Evolutionary conservation across 2,888 invertebrate genomes (phyloP), one percentile per base, ranked within the genome.

Genomic region (Athalia rosae): DNA sequence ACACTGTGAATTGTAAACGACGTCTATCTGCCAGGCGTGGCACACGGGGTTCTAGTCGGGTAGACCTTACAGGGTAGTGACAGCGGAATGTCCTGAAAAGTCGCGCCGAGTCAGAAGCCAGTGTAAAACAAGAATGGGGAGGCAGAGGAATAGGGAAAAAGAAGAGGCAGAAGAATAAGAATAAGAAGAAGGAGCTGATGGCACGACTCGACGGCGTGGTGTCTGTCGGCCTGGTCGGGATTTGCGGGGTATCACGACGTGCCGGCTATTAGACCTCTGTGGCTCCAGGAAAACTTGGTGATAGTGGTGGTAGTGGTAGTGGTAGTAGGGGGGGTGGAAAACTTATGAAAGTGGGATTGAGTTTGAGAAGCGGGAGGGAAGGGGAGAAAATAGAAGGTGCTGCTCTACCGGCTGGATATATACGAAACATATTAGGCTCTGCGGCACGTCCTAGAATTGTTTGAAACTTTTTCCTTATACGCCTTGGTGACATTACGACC

Each of bases 331-430:
- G 28, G 28, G 28, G 28, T 28, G 28, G 28, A 28, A 28, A 87
- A 88, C 86, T 88, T 86, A 87, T 86, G 85, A 85, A 87, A 88
- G 85, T 86, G 79, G 85, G 81, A 87, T 87, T 86, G 86, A 84
- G 81, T 83, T 84, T 81, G 84, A 84, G 80, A 80, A 82, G 77
- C 81, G 79, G 71, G 53, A 79, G 67, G 76, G 78, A 73, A 79
- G 78, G 73, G 5, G 41, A 53, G 67, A 67, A 50, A 28, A 28
- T 28, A 28, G 28, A 28, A 28, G 45, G 67, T 9, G 50, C 7
- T n/a, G 6, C n/a, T 15, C 8, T 4, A 48, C 28, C 64, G 45
- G 71, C 43, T 76, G 69, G 76, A 81, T 82, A 85, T 85, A 84
- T 83, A 81, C 83, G 84, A 84, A 86, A 87, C 86, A 82, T 87